Conservation (phyloP, 2,797 vertebrate species). For the Anolis apletophallus region DNA sequence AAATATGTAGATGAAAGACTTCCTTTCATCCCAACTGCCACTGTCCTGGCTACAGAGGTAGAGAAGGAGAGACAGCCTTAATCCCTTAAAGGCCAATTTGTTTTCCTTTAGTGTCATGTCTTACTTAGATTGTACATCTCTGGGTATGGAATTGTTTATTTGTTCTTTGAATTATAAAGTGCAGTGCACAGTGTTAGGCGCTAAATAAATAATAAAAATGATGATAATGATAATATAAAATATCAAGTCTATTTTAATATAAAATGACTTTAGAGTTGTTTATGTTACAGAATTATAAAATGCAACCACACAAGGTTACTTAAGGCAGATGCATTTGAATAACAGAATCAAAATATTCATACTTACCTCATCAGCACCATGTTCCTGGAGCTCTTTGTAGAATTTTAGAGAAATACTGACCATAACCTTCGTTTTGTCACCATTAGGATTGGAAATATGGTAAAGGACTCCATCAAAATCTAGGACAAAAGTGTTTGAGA, state of each 20-base stretch:
- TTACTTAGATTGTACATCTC: too few relatives aligned
- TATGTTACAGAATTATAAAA: neutral
- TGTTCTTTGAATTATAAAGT: too few relatives aligned
- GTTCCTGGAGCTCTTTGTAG: slow-evolving; percentile 98
- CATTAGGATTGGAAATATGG: slow-evolving; percentile 98
- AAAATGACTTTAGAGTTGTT: neutral
- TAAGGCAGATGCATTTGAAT: neutral
- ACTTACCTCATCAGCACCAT: slow-evolving; percentile 94
- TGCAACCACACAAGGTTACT: neutral
- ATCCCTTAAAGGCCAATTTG: too few relatives aligned
- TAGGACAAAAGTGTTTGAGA: slow-evolving; percentile 71
- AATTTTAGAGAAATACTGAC: slow-evolving; percentile 99
- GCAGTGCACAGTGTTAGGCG: too few relatives aligned
- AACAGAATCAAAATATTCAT: neutral
- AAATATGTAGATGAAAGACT: too few relatives aligned
- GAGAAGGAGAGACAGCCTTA: too few relatives aligned
- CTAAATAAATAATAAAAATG: too few relatives aligned
- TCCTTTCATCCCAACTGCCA: too few relatives aligned
- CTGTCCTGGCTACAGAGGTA: too few relatives aligned
- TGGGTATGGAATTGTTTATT: too few relatives aligned
- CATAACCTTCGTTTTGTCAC: slow-evolving; percentile 99
- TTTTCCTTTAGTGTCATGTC: too few relatives aligned
- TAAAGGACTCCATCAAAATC: slow-evolving; percentile 99
- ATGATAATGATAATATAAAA: neutral
- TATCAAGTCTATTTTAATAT: neutral